These are phyloP conservation scores for Corythornis leucogaster DNA, from an alignment of 2,797 vertebrate species.

Conservation along the genomic window DNA sequence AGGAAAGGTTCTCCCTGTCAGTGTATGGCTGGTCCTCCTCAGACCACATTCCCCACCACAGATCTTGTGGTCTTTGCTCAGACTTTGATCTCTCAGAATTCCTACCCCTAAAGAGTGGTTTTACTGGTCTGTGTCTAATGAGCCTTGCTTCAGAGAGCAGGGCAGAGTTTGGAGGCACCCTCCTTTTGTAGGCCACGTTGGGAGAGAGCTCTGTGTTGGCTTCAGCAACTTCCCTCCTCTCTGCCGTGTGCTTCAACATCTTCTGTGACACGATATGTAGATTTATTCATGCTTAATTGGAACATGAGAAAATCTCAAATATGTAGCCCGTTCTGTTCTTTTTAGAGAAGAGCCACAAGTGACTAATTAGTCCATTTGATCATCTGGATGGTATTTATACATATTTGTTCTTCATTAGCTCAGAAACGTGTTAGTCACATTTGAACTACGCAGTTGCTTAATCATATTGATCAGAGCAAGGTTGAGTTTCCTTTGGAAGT, in stretches of 20 bases:
- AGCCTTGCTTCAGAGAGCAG: neutral
- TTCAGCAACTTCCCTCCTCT: neutral
- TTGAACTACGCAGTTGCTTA: conserved; percentile 68
- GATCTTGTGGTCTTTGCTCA: rapidly evolving
- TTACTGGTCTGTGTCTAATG: rapidly evolving
- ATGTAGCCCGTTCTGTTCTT: conserved; percentile 59
- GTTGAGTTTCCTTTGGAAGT: conserved; percentile 31
- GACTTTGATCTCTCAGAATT: rapidly evolving
- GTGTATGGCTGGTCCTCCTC: neutral
- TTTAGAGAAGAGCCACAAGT: conserved; percentile 68
- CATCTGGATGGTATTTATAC: conserved; percentile 75
- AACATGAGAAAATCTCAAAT: conserved; percentile 59
- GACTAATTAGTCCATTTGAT: conserved; percentile 79
- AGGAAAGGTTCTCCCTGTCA: rapidly evolving
- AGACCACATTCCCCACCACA: neutral
- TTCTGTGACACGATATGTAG: neutral
- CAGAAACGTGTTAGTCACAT: conserved; percentile 66
- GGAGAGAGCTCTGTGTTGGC: rapidly evolving
- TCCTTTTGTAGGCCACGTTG: rapidly evolving
- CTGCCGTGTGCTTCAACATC: neutral
- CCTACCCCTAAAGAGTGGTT: neutral
- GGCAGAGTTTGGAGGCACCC: neutral
- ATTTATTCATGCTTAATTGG: conserved; percentile 60
- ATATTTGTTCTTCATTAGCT: conserved; percentile 79
- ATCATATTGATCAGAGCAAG: conserved; percentile 61